phyloP scores from a whole-genome alignment of 2,113 vertebrate genomes.

The Mus spicilegus region DNA sequence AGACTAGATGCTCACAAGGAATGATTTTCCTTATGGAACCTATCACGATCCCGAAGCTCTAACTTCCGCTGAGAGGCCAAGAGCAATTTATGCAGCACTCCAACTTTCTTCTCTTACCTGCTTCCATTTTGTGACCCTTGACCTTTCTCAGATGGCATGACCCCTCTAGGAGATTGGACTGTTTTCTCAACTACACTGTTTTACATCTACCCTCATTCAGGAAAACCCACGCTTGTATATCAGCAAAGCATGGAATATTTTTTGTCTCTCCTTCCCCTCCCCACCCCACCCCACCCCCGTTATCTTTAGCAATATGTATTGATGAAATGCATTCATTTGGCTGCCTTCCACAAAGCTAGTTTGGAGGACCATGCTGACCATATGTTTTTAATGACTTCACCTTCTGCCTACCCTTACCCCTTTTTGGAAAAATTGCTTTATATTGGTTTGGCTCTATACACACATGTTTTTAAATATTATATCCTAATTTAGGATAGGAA shows the following conservation, averaged over 20 bases:
- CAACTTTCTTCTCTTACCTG: slow-evolving; percentile 43
- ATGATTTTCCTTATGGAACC: slow-evolving; percentile 69
- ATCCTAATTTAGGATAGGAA: slow-evolving; percentile 7
- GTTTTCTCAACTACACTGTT: slow-evolving; percentile 62
- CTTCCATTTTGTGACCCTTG: slow-evolving; percentile 56
- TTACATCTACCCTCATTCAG: not conserved
- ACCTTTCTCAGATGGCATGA: slow-evolving; percentile 48
- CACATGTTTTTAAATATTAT: slow-evolving; percentile 36
- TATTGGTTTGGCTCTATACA: slow-evolving; percentile 49
- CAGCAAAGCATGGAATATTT: not conserved
- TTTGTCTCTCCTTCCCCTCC: not conserved
- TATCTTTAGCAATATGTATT: slow-evolving; percentile 57
- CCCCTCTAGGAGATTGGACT: slow-evolving; percentile 46
- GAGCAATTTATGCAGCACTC: slow-evolving; percentile 54
- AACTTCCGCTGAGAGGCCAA: not conserved
- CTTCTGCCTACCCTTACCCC: slow-evolving; percentile 64
- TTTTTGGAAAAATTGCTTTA: slow-evolving; percentile 55
- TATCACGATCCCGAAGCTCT: slow-evolving; percentile 55
- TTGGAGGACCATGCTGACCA: slow-evolving; percentile 35
- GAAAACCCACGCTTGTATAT: slow-evolving; percentile 21
- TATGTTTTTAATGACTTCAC: slow-evolving; percentile 73
- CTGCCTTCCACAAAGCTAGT: slow-evolving; percentile 34
- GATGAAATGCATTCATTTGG: slow-evolving; percentile 48
- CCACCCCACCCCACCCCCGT: not conserved
- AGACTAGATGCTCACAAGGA: slow-evolving; percentile 13